Evolutionary conservation across 1,140 invertebrate species (phyloP), one percentile per base, ranked within the genome.

Genomic region (Caenorhabditis brenneri): DNA sequence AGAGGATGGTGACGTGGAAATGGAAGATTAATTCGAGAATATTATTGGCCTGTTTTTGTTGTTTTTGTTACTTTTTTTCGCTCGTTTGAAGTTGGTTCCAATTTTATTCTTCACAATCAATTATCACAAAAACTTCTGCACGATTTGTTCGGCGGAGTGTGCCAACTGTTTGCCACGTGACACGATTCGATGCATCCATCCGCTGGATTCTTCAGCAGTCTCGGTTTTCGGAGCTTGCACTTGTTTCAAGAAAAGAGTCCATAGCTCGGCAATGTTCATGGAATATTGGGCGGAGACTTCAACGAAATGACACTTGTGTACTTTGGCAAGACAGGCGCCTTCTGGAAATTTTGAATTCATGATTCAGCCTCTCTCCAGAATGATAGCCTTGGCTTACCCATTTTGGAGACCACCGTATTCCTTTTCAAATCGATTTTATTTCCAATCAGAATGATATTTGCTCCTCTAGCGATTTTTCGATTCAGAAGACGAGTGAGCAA

Each of bases 371-470:
- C n/a, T n/a, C n/a, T n/a, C n/a, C n/a, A n/a, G n/a, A n/a, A n/a
- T n/a, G n/a, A n/a, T n/a, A n/a, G n/a, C n/a, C n/a, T n/a, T n/a
- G 36, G 46, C 65, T 22, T 6, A 74, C 65, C 65, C 65, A 74
- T 42, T 74, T 74, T 74, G 0, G 65, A 74, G 9, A 74, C 65
- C 2, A 74, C 65, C 10, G 65, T 74, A 74, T 74, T 74, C 22
- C 65, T 19, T 74, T 74, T 74, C 19, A 74, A 24, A 31, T 74
- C 65, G 10, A 74, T 74, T 74, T 74, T 74, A 46, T 74, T 74
- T 12, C 65, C 65, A 74, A 74, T 15, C 1, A 74, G 29, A 7
- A 74, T 74, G 24, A 74, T 42, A 42, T 74, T 74, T 4, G 65
- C 3, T 42, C 65, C 65, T 7, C 22, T 16, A 0, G 65, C 65